phyloP scores from a whole-genome alignment of 2,888 invertebrate genomes.

The Andrena minutula region DNA sequence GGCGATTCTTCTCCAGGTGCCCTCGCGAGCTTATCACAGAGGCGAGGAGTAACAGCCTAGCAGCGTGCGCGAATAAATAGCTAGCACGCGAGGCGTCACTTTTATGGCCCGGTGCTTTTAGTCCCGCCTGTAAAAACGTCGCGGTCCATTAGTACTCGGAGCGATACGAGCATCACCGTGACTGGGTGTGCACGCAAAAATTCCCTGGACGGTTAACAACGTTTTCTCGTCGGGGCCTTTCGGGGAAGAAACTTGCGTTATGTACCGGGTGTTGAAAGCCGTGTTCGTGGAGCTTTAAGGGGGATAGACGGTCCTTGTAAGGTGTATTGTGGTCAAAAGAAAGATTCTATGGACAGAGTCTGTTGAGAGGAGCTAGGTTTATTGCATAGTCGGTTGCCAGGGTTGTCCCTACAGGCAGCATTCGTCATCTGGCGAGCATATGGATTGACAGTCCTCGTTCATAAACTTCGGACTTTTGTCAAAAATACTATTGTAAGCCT shows the following conservation, averaged over 20 bases:
- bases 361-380: too few relatives aligned
- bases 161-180: constrained; percentile 67
- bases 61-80: constrained; percentile 67
- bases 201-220: constrained; percentile 41
- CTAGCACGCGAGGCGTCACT: constrained; percentile 71
- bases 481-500: too few relatives aligned
- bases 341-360: too few relatives aligned
- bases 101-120: constrained; percentile 74
- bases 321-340: too few relatives aligned
- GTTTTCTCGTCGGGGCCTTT: constrained; percentile 37
- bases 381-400: too few relatives aligned
- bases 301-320: too few relatives aligned
- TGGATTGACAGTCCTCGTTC: too few relatives aligned
- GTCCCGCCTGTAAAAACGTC: constrained; percentile 73
- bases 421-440: too few relatives aligned
- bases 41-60: constrained; percentile 39
- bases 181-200: constrained; percentile 61
- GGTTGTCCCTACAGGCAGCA: too few relatives aligned
- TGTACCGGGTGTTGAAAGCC: constrained; percentile 22
- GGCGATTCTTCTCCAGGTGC: constrained; percentile 13
- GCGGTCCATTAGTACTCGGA: constrained; percentile 71
- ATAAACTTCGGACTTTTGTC: too few relatives aligned
- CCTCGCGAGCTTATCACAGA: constrained; percentile 40
- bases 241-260: constrained; percentile 22
- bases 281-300: too few relatives aligned